phyloP scores from a whole-genome alignment of 2,113 vertebrate genomes.

The Antechinus flavipes region DNA sequence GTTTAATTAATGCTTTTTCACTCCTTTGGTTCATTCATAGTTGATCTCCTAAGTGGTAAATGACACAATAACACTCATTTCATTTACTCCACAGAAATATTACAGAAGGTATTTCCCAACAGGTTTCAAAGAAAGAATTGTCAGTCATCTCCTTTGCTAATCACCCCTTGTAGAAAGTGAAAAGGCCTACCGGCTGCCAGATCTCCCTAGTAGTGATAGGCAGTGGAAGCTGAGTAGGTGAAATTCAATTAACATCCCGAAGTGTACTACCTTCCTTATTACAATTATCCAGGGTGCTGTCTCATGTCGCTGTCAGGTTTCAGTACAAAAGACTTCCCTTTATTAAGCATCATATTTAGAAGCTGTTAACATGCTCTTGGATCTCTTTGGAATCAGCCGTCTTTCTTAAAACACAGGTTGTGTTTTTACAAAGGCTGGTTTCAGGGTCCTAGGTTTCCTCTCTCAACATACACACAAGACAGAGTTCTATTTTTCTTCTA shows the following conservation, averaged over 20 bases:
- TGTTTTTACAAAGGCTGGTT: not conserved
- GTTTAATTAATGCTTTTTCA: not conserved
- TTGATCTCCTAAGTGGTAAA: not conserved
- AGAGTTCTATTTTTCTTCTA: not conserved
- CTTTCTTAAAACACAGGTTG: not conserved
- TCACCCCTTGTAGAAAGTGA: not conserved
- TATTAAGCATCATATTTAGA: constrained; percentile 50
- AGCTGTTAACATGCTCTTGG: not conserved
- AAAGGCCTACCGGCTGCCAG: constrained; percentile 56
- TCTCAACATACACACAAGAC: not conserved
- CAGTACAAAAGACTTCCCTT: constrained; percentile 60
- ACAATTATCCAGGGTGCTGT: not conserved
- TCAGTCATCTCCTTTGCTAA: constrained; percentile 37
- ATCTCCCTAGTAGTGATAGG: constrained; percentile 21
- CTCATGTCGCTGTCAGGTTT: constrained; percentile 32
- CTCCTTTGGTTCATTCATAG: not conserved
- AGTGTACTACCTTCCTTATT: constrained; percentile 36
- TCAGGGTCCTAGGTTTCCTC: not conserved
- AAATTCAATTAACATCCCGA: constrained; percentile 44
- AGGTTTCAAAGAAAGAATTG: constrained; percentile 68
- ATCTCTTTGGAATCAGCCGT: not conserved
- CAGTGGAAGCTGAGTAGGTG: not conserved
- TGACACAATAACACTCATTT: constrained; percentile 7
- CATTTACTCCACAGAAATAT: constrained; percentile 43
- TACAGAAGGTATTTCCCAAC: constrained; percentile 20